phyloP scores from a whole-genome alignment of 2,797 vertebrate species.

The Sebastes trivittatus region DNA sequence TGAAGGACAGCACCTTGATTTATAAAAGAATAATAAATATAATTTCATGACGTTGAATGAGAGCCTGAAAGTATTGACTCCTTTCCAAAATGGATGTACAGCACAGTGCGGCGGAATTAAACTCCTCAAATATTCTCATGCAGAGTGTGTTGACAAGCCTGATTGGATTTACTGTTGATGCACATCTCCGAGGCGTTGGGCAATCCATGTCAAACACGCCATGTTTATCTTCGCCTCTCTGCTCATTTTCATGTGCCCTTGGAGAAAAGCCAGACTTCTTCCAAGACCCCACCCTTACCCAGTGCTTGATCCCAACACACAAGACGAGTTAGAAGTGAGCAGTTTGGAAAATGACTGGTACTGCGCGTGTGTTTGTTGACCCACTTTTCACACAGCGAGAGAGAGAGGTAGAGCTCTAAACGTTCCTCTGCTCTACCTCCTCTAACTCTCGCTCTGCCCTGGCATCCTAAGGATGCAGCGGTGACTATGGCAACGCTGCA shows the following conservation, averaged over 20 bases:
- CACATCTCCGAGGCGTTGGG: slow-evolving; percentile 23
- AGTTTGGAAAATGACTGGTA: slow-evolving; percentile 36
- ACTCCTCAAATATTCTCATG: slow-evolving; percentile 28
- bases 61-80: background rate
- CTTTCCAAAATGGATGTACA: background rate
- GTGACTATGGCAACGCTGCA: slow-evolving; percentile 76
- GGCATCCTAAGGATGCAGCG: slow-evolving; percentile 58
- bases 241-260: slow-evolving; percentile 25
- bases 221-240: slow-evolving; percentile 36
- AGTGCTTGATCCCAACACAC: slow-evolving; percentile 42
- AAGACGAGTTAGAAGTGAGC: slow-evolving; percentile 35
- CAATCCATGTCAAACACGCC: slow-evolving; percentile 52
- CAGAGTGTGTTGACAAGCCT: slow-evolving; percentile 39
- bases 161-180: slow-evolving; percentile 50
- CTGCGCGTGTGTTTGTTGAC: slow-evolving; percentile 60
- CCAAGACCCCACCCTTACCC: slow-evolving; percentile 21
- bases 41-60: background rate
- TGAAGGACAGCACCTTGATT: background rate
- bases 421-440: slow-evolving; percentile 50
- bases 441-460: slow-evolving; percentile 43
- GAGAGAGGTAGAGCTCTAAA: slow-evolving; percentile 56
- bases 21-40: background rate
- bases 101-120: background rate
- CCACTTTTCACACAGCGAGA: slow-evolving; percentile 68
- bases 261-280: slow-evolving; percentile 34